Evolutionary conservation across 2,113 vertebrate genomes (phyloP).

Genomic region (human (Homo sapiens)): DNA sequence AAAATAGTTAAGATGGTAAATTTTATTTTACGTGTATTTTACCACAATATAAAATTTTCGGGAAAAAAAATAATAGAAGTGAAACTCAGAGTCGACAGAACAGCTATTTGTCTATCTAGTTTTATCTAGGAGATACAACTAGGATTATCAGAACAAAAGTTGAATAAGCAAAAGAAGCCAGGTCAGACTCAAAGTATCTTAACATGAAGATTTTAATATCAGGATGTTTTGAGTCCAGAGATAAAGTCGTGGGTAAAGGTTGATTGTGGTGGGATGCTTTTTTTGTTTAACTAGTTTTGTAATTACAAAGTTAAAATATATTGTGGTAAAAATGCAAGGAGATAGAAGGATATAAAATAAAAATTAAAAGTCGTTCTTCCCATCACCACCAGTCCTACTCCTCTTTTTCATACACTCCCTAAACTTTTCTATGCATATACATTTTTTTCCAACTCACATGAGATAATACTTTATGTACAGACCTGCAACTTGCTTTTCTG

Average conservation of each 20-base stretch:
- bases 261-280: not conserved
- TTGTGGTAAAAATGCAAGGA: not conserved
- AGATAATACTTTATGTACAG: not conserved
- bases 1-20: not conserved
- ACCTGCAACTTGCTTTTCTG: not conserved
- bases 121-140: not conserved
- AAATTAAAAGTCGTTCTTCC: not conserved
- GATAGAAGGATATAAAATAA: not conserved
- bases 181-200: not conserved
- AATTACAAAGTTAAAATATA: conserved; percentile 16
- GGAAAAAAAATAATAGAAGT: not conserved
- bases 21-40: not conserved
- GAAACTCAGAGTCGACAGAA: not conserved
- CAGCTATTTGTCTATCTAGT: not conserved
- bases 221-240: not conserved
- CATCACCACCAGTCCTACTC: not conserved
- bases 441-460: not conserved
- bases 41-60: not conserved
- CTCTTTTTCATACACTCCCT: not conserved
- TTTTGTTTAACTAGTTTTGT: not conserved
- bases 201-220: not conserved
- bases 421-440: not conserved
- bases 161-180: not conserved
- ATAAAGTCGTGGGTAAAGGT: not conserved
- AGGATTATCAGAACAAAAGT: not conserved